Base-by-base conservation (phyloP, 2,113 vertebrate species). In the Cisticola juncidis region DNA sequence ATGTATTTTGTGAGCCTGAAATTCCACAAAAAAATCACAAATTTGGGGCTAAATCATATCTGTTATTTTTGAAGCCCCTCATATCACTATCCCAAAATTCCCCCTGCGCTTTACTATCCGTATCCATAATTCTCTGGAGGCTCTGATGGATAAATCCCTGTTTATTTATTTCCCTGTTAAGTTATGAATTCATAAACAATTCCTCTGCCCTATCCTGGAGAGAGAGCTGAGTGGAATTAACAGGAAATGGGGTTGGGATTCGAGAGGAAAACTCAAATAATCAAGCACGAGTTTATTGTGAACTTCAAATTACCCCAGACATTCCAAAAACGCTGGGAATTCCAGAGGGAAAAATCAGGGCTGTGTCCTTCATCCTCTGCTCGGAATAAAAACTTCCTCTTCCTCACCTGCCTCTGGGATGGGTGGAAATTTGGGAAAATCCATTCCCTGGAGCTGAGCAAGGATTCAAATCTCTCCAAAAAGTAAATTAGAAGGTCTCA, bases 291-390 rank as follows among this genome's bases (percentile, higher is more conserved):
- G 31, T 44, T 84, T 31, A n/a, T 16, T 2, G 56, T 6, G 58
- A 74, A 80, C 54, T 77, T 40, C 20, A 25, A 45, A 72, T 56
- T 24, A 50, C 83, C 56, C 79, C 7, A 8, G 50, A 29, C 79
- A 2, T 80, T 84, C 73, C 83, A 20, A 12, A 86, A 58, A 21
- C 0, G 0, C 11, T 44, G 62, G 53, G 23, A 68, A 77, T 86
- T 42, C 50, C 0, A 0, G 31, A 33, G 53, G 53, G 45, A 19
- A 58, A 64, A 82, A 76, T 21, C 9, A 14, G 26, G 3, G 28
- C 38, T 7, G 3, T 0, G 5, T 14, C 56, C 56, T 35, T 19
- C 51, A 25, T 35, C 38, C 44, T 1, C 10, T 2, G 8, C 8
- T 15, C 5, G n/a, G 26, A 68, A 60, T 60, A 50, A 86, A 69